Conservation (phyloP, 2,797 vertebrate species). For the Enteromius thamalakanensis region DNA sequence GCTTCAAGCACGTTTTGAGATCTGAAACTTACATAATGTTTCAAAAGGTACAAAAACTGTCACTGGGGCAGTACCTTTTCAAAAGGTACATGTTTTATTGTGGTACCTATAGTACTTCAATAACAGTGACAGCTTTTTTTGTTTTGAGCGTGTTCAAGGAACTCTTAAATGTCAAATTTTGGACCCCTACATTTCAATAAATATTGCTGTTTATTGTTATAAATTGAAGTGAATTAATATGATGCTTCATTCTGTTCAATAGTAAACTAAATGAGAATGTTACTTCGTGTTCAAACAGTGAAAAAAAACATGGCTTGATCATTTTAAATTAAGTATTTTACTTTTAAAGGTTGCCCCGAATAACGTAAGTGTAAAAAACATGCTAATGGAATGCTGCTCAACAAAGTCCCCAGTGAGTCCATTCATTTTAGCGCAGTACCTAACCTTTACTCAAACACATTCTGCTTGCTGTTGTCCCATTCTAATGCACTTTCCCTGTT, state of each 20-base stretch:
- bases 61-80: too few relatives aligned
- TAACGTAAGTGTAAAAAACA: slow-evolving; percentile 2
- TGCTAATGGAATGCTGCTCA: slow-evolving; percentile 17
- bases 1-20: background rate
- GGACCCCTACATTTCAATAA: background rate
- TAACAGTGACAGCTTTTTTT: too few relatives aligned
- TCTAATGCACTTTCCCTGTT: slow-evolving; percentile 42
- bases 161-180: background rate
- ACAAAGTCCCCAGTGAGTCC: background rate
- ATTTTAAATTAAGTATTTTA: background rate
- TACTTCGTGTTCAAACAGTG: background rate
- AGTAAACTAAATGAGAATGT: background rate
- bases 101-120: too few relatives aligned
- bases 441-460: slow-evolving; percentile 25
- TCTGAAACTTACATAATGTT: background rate
- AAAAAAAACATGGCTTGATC: background rate
- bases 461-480: background rate
- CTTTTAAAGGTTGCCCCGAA: background rate
- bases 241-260: background rate
- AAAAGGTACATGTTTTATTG: too few relatives aligned
- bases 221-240: background rate
- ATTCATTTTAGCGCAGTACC: slow-evolving; percentile 8
- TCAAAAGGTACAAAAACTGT: too few relatives aligned
- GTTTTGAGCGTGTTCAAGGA: too few relatives aligned
- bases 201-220: background rate